Evolutionary conservation across 2,888 invertebrate species (phyloP), one percentile per base, ranked within the genome.

Genomic region (Andricus quercusramuli): DNA sequence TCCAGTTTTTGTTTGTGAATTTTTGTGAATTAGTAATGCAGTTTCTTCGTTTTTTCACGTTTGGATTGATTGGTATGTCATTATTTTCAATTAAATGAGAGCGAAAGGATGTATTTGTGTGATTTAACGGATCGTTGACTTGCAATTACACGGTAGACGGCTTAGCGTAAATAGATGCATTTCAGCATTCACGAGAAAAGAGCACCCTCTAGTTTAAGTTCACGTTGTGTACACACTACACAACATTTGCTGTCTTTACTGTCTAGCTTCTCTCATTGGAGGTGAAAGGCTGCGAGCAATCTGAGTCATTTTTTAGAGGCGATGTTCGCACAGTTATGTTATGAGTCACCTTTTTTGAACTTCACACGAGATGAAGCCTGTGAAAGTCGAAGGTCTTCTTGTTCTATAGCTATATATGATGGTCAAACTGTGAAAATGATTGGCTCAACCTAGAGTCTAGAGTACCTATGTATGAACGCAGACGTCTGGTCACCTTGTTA

Each of bases 301-400:
- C 74, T 74, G 74, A 74, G 32, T 74, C 70, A 70, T 70, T 70
- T 74, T 74, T 74, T 56, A 32, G 62, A 47, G 13, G 56, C 74
- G 32, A 56, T 74, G 56, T 32, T 56, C n/a, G n/a, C 32, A 32
- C n/a, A 56, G 29, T 74, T 56, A 51, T 74, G 74, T 74, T 47
- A 32, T 74, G 74, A 74, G 74, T 74, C 74, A 74, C 51, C 74
- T 74, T 74, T 70, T 74, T 74, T 74, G 74, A 74, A 74, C 74
- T 74, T 74, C 74, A 74, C 56, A 13, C 74, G 74, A 56, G 74
- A 74, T 56, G 74, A 74, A 74, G 56, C 74, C 74, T 74, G 56
- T 74, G 56, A 56, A 74, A 74, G 56, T 56, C 56, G 74, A 74
- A 56, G 74, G 74, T 74, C 74, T 70, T 22, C 29, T 51, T 32